Evolutionary conservation across 2,113 vertebrate genomes (phyloP), one percentile per base, ranked within the genome.

Genomic region (Nipponia nippon): DNA sequence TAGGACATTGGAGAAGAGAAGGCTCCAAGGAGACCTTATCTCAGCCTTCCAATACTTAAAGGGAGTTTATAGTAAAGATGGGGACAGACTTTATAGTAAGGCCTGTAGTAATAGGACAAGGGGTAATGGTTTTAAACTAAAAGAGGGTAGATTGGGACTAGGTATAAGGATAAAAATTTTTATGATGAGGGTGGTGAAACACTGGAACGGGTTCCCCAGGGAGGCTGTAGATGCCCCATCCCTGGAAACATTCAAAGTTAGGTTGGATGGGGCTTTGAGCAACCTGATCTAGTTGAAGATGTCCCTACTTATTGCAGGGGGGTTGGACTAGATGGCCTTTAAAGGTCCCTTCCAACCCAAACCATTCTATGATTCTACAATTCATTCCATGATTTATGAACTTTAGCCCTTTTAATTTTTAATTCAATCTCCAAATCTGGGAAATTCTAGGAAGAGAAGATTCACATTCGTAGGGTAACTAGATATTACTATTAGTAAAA

Each of bases 241-340:
- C 16, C 13, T 66, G 26, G n/a, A 30, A 76, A 67, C 5, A 56
- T 46, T 62, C 18, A 58, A 32, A 22, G 19, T n/a, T 11, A 67
- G 13, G 19, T n/a, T 62, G 29, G 15, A 27, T 0, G 0, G 1
- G 53, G 4, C 8, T 73, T 3, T 46, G 6, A 40, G 40, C 14
- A 44, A 23, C 30, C 17, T 2, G 1, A 16, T 46, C 34, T 61
- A 22, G 13, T 56, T 22, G 20, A 84, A 75, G 38, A 47, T 17
- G 4, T n/a, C 23, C 19, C 9, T 36, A 18, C 0, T 26, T 2
- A 22, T 2, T 55, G 27, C 16, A 61, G 7, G 16, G 53, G 6
- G 10, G 26, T 47, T 77, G 47, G 30, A 30, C 17, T 77, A 29
- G 9, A 13, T 40, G 26, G 18, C 23, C 8, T 61, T 69, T 61